Evolutionary conservation across 2,797 vertebrate genomes (phyloP).

Genomic region (Coilia nasus): DNA sequence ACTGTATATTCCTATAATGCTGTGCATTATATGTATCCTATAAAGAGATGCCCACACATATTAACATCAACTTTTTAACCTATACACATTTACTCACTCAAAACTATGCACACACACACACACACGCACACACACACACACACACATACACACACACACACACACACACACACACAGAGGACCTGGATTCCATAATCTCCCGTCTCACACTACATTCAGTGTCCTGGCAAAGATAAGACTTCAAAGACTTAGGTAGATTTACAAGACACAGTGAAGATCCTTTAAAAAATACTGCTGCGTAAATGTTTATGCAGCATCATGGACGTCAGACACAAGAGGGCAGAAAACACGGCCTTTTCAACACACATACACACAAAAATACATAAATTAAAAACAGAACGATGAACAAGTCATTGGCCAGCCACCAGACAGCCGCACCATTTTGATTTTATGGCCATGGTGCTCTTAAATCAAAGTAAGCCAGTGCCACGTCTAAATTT

Average conservation of each 20-base stretch:
- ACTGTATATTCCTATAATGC: not conserved
- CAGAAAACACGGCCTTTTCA: constrained; percentile 50
- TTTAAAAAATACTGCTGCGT: constrained; percentile 84
- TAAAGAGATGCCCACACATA: not conserved
- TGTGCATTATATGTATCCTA: too few species aligned
- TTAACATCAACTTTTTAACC: not conserved
- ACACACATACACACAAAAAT: constrained; percentile 27
- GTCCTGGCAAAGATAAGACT: constrained; percentile 83
- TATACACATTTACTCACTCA: not conserved
- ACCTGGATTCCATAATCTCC: constrained; percentile 54
- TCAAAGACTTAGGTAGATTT: constrained; percentile 85
- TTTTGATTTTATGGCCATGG: constrained; percentile 31
- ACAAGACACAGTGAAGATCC: constrained; percentile 80
- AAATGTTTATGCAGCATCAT: constrained; percentile 89
- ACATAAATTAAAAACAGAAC: constrained; percentile 7
- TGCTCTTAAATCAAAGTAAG: constrained; percentile 11
- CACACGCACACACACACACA: constrained; percentile 14
- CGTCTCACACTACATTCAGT: constrained; percentile 53
- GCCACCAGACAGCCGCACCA: constrained; percentile 49
- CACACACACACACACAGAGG: constrained; percentile 15
- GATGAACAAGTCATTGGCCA: constrained; percentile 45
- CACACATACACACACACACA: constrained; percentile 17
- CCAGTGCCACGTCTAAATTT: not conserved
- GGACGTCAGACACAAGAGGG: constrained; percentile 74
- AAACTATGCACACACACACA: not conserved